These are phyloP conservation scores for Epirrhoe alternata DNA, from an alignment of 2,888 invertebrate species.

Conservation along the genomic window DNA sequence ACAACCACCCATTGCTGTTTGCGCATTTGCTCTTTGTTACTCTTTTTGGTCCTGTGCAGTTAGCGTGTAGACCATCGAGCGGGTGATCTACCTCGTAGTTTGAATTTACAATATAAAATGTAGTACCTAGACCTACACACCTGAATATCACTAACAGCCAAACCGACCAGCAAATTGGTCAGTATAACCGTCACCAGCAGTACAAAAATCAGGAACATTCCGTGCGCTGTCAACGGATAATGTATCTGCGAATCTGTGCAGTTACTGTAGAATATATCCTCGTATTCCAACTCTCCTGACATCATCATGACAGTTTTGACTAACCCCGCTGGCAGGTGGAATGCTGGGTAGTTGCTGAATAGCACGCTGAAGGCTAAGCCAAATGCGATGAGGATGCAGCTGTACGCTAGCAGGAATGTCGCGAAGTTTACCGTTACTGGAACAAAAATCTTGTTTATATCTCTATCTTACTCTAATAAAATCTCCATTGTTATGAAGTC, in stretches of 20 bases:
- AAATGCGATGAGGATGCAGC: slow-evolving; percentile 92
- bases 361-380: slow-evolving; percentile 92
- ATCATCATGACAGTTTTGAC: slow-evolving; percentile 95
- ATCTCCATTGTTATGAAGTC: no score
- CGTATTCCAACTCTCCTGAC: slow-evolving; percentile 94
- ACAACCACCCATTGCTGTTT: no score
- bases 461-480: no score
- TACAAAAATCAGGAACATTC: slow-evolving; percentile 91
- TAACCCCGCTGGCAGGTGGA: slow-evolving; percentile 87
- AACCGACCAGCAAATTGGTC: slow-evolving; percentile 92
- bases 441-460: slow-evolving; percentile 44
- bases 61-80: no score
- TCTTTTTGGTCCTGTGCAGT: no score
- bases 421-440: slow-evolving; percentile 92
- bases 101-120: no score
- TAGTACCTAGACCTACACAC: slow-evolving; percentile 55
- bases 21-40: no score
- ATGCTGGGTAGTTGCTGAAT: slow-evolving; percentile 91
- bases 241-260: slow-evolving; percentile 78
- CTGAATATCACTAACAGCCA: slow-evolving; percentile 94
- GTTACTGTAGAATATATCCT: slow-evolving; percentile 91
- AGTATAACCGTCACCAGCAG: slow-evolving; percentile 92
- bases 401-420: slow-evolving; percentile 92
- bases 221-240: slow-evolving; percentile 90
- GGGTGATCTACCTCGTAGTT: no score